Conservation (phyloP, 2,797 vertebrate species). For the Chanos chanos region DNA sequence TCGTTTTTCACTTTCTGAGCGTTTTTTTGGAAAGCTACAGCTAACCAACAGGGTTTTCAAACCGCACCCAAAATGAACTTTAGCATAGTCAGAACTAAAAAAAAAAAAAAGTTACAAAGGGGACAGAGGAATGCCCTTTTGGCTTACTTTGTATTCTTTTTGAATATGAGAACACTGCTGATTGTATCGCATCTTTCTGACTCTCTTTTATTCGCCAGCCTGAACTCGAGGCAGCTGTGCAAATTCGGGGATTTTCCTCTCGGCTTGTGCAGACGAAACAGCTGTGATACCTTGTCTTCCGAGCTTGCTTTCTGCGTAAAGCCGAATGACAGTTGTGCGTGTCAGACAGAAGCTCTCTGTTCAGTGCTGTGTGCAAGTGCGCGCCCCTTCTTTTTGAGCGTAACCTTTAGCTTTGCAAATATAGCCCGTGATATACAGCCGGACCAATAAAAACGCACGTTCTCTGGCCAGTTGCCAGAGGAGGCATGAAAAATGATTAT, state of each 20-base stretch:
- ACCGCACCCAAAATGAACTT: too few relatives aligned
- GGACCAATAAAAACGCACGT: neutral
- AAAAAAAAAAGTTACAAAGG: too few relatives aligned
- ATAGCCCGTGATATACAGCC: neutral
- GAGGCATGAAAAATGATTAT: neutral
- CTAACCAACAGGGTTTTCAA: too few relatives aligned
- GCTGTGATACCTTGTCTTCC: constrained; percentile 60
- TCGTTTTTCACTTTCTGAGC: too few relatives aligned
- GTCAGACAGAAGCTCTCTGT: constrained; percentile 33
- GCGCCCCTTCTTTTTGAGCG: neutral
- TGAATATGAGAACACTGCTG: neutral
- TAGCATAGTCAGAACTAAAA: too few relatives aligned
- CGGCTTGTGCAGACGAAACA: constrained; percentile 34
- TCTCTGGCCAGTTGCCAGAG: too few relatives aligned
- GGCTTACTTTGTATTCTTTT: too few relatives aligned
- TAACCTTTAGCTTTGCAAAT: neutral
- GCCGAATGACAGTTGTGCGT: constrained; percentile 59
- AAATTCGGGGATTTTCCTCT: neutral
- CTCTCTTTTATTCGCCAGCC: neutral
- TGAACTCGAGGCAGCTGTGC: constrained; percentile 13
- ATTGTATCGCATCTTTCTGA: neutral
- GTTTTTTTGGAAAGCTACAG: too few relatives aligned
- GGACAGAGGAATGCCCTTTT: too few relatives aligned
- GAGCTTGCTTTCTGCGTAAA: constrained; percentile 60
- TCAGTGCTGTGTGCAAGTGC: neutral